Evolutionary conservation across 1,140 invertebrate species (phyloP), one percentile per base, ranked within the genome.

Genomic region (Mizuhopecten yessoensis): DNA sequence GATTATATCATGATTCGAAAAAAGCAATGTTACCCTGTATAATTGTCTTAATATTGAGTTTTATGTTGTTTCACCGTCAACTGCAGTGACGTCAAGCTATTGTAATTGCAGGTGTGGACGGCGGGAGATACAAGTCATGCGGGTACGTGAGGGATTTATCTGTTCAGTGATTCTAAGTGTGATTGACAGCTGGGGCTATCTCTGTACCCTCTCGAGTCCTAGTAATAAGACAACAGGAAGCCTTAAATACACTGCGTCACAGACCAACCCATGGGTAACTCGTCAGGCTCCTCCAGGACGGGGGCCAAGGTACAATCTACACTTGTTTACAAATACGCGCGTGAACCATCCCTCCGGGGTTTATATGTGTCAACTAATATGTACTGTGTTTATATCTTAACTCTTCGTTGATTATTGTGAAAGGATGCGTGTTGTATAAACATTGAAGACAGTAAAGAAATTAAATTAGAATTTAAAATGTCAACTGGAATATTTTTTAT

Each of bases 131-230:
- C 1, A 17, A n/a, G n/a, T 29, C 57, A 75, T 75, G 57, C 57
- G n/a, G 15, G 57, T 75, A 75, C 57, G n/a, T 29, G 57, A 75
- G 57, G n/a, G 57, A 75, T 75, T 75, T 75, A 75, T 75, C 57
- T 75, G 23, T 75, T 1, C 57, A 75, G 57, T 9, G 9, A 17
- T 11, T 29, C 23, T 1, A 13, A 75, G 57, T 29, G 11, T 75
- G n/a, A 75, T 75, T 75, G 57, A 75, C 57, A 75, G 57, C 23
- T 29, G 57, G 57, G 57, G 57, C 57, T 75, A 75, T 75, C 57
- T n/a, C 20, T 75, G 57, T 75, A 75, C 57, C 57, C 57, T 75
- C 57, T 75, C 57, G 29, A 75, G 23, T 75, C 29, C 57, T 29
- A 0, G 57, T 75, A 7, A 0, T 29, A 75, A 75, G 57, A 75